These are phyloP conservation scores for Trididemnum nubilum DNA, from an alignment of 23 tunicate species.

Conservation along the genomic window DNA sequence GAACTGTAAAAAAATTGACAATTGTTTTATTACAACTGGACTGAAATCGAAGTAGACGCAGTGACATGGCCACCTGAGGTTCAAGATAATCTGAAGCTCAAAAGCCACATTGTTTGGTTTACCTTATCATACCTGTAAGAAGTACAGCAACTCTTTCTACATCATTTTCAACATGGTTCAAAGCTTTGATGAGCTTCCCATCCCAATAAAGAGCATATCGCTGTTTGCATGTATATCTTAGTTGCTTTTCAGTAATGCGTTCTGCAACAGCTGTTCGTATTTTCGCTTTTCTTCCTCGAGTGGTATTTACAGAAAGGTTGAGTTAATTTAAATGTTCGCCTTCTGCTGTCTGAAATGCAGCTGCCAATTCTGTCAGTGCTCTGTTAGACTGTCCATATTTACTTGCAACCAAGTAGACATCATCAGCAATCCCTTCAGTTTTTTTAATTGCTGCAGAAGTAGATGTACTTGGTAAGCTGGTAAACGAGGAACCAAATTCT, in stretches of 20 bases:
- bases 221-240: background rate
- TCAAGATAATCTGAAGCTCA: background rate
- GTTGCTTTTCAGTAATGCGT: background rate
- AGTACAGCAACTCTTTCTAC: constrained; percentile 18
- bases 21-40: too few relatives aligned
- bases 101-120: background rate
- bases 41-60: too few relatives aligned
- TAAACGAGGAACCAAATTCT: background rate
- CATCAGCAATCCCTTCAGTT: background rate
- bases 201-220: constrained; percentile 14
- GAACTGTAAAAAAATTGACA: too few relatives aligned
- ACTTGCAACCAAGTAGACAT: constrained; percentile 5
- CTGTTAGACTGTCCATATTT: constrained; percentile 7
- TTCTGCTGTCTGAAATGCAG: background rate
- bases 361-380: constrained; percentile 21
- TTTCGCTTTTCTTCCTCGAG: background rate
- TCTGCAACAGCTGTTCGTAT: background rate
- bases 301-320: constrained; percentile 11
- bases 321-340: background rate
- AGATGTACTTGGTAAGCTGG: background rate
- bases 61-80: too few relatives aligned
- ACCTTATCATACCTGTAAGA: background rate
- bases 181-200: constrained; percentile 10
- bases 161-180: constrained; percentile 7
- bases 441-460: background rate